These are phyloP conservation scores for Mystacides longicornis DNA, from an alignment of 2,888 invertebrate species.

Conservation along the genomic window DNA sequence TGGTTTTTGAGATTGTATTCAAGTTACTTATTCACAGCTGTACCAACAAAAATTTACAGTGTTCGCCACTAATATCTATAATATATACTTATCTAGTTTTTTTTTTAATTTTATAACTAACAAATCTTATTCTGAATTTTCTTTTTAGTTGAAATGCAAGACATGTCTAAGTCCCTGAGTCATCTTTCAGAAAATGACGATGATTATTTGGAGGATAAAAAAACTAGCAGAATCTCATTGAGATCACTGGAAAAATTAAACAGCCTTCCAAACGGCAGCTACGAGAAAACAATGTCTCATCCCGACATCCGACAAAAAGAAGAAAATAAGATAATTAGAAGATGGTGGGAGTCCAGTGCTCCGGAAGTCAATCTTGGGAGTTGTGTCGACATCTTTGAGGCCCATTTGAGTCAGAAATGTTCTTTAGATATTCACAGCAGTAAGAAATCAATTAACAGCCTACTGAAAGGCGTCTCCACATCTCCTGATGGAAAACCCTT, in stretches of 20 bases:
- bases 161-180: conserved; percentile 19
- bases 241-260: conserved; percentile 32
- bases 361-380: conserved; percentile 53
- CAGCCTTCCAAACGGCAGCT: neutral
- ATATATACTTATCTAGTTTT: no score
- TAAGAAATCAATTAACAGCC: neutral
- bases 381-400: conserved; percentile 52
- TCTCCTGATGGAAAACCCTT: conserved; percentile 8
- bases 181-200: conserved; percentile 26
- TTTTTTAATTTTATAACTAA: neutral
- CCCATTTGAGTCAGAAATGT: neutral
- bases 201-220: conserved; percentile 24
- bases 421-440: neutral
- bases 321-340: conserved; percentile 36
- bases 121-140: neutral
- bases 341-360: conserved; percentile 49
- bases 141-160: conserved; percentile 21
- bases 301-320: conserved; percentile 38
- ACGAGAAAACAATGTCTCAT: conserved; percentile 35
- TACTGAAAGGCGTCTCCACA: neutral
- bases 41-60: no score
- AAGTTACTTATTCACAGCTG: no score
- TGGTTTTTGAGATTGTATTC: no score
- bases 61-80: no score
- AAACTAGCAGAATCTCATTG: conserved; percentile 28